Evolutionary conservation across 2,888 invertebrate genomes (phyloP).

Genomic region (Malacosoma neustria): DNA sequence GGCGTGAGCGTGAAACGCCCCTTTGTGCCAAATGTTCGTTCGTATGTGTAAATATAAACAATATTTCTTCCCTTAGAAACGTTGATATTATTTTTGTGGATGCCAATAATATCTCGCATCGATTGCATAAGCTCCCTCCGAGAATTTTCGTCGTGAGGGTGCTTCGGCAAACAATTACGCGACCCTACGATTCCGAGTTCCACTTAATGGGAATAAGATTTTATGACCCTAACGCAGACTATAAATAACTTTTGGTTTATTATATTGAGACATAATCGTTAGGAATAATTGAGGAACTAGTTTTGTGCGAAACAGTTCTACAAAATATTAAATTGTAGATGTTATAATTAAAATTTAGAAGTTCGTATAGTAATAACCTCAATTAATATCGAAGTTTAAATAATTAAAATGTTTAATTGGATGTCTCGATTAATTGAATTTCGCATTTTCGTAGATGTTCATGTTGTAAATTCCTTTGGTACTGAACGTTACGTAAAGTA

Average conservation of each 20-base stretch:
- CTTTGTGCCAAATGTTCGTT: constrained; percentile 67
- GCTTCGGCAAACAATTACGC: constrained; percentile 17
- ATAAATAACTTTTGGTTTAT: constrained; percentile 20
- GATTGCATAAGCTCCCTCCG: constrained; percentile 18
- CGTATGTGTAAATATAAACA: constrained; percentile 48
- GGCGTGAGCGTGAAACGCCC: constrained; percentile 57
- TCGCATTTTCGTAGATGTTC: constrained; percentile 34
- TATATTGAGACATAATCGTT: constrained; percentile 18
- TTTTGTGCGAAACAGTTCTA: constrained; percentile 23
- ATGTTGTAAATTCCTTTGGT: constrained; percentile 50
- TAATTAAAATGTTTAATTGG: constrained; percentile 27
- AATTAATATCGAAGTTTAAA: constrained; percentile 22
- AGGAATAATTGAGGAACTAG: background rate
- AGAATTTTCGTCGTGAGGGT: constrained; percentile 9
- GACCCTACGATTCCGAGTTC: constrained; percentile 11
- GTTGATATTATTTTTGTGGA: constrained; percentile 33
- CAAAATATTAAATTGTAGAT: constrained; percentile 24
- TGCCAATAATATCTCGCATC: constrained; percentile 34
- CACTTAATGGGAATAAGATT: constrained; percentile 21
- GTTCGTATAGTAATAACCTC: constrained; percentile 11
- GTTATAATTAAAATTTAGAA: constrained; percentile 31
- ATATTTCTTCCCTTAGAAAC: constrained; percentile 33
- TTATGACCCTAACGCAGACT: constrained; percentile 22
- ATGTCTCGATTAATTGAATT: constrained; percentile 36
- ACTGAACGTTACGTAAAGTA: constrained; percentile 39